Conservation (phyloP, 2,888 invertebrate genomes). For the Palloptera scutellata region DNA sequence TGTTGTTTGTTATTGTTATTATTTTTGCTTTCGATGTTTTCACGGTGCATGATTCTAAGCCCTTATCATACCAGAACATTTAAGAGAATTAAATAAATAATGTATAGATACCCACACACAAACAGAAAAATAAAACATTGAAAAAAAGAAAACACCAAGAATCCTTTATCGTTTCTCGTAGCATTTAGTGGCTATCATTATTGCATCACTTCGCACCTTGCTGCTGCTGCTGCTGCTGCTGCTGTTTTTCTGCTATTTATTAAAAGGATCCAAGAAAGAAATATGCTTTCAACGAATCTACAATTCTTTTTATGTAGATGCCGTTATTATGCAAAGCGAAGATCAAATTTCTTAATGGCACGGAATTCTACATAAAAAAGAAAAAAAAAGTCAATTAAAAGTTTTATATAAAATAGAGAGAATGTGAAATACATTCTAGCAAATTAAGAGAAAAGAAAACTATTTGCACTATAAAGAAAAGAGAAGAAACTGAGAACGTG, state of each 20-base stretch:
- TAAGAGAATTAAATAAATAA: conserved; percentile 2
- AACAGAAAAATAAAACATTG: conserved; percentile 4
- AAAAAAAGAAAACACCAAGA: neutral
- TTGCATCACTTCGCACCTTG: too few species aligned
- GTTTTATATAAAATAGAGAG: neutral
- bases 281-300: conserved; percentile 60
- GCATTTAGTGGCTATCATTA: too few species aligned
- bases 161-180: neutral
- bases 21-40: neutral
- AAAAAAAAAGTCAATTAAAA: neutral
- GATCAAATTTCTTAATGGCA: conserved; percentile 53
- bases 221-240: too few species aligned
- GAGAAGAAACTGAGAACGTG: neutral
- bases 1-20: too few species aligned
- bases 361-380: conserved; percentile 53
- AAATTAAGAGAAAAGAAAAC: neutral
- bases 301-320: conserved; percentile 57
- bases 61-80: neutral
- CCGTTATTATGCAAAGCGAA: conserved; percentile 58
- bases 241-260: conserved; percentile 17
- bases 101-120: neutral
- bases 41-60: too few species aligned
- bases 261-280: conserved; percentile 59
- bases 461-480: neutral
- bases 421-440: neutral